Evolutionary conservation across 92 coral and sea anemone genomes (phyloP).

Genomic region (Porites rus): DNA sequence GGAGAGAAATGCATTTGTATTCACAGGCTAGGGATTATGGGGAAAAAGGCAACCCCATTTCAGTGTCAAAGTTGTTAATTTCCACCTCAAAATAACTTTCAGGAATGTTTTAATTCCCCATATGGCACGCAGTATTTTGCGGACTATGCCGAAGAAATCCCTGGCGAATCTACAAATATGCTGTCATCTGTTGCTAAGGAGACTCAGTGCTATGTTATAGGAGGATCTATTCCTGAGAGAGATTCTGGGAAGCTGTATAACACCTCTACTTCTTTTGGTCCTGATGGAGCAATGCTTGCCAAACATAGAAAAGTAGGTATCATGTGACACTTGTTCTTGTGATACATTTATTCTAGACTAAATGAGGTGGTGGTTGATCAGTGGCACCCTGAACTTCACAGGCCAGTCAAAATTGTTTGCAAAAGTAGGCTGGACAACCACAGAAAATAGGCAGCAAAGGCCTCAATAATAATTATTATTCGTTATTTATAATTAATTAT

Average conservation of each 20-base stretch:
- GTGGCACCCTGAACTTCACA: not conserved
- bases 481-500: too few species aligned
- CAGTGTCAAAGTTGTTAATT: not conserved
- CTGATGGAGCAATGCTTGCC: constrained; percentile 89
- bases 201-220: constrained; percentile 80
- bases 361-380: too few species aligned
- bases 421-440: too few species aligned
- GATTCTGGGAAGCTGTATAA: constrained; percentile 87
- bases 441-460: too few species aligned
- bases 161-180: constrained; percentile 91
- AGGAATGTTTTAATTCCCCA: constrained; percentile 98
- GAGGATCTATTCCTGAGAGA: constrained; percentile 95
- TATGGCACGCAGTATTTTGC: constrained; percentile 97
- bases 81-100: not conserved
- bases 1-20: too few species aligned
- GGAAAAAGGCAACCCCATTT: not conserved
- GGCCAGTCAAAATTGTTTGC: too few species aligned
- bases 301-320: constrained; percentile 87
- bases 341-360: not conserved
- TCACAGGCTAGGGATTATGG: too few species aligned
- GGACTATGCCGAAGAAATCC: constrained; percentile 95
- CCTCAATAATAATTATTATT: too few species aligned
- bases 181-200: constrained; percentile 93
- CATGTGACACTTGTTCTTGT: too few species aligned
- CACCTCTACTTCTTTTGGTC: constrained; percentile 89